Base-by-base conservation (phyloP, 2,113 vertebrate species). In the Salvelinus fontinalis region DNA sequence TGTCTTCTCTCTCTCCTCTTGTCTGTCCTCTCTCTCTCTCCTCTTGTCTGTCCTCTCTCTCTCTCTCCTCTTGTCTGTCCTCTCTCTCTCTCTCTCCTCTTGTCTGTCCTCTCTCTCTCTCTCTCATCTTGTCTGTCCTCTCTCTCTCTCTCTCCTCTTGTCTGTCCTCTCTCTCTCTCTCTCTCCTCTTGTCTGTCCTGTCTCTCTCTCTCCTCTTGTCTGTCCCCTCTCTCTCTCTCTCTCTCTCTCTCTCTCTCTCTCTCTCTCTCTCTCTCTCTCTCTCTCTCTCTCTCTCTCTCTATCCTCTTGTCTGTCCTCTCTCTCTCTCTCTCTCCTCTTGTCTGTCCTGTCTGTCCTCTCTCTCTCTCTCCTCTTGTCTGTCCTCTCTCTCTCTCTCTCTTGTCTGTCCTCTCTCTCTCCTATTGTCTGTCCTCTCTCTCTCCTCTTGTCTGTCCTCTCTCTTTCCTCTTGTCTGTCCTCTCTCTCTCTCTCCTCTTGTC, bases 301-400 rank as follows among this genome's bases (percentile, higher is more conserved):
- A 3, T 34, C 34, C 6, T 27, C 27, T 2, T 27, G 27, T 27
- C 27, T 27, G 27, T 27, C 27, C 27, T 31, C 29, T 29, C 29
- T n/a, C n/a, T n/a, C 4, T 3, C 82, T 72, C 3, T 82, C 72
- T 64, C 59, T 39, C 34, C 5, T 4, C 22, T 62, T 76, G 6
- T 68, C 2, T 49, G 31, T 48, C 7, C 29, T 31, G 4, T 31
- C 34, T n/a, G n/a, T n/a, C n/a, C n/a, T n/a, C n/a, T 9, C 34
- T 57, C 34, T 9, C 34, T 51, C 70, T 85, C 39, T 39, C 39
- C 0, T 2, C 64, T 6, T 76, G 11, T 16, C 14, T 9, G 51
- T 7, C 4, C 34, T 77, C 5, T 31, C 31, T 5, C 5, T 5
- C 31, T 31, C 4, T 84, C 73, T 66, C n/a, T 4, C 22, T 65